Base-by-base conservation (phyloP, 2,113 vertebrate genomes). In the Brachypteracias leptosomus region DNA sequence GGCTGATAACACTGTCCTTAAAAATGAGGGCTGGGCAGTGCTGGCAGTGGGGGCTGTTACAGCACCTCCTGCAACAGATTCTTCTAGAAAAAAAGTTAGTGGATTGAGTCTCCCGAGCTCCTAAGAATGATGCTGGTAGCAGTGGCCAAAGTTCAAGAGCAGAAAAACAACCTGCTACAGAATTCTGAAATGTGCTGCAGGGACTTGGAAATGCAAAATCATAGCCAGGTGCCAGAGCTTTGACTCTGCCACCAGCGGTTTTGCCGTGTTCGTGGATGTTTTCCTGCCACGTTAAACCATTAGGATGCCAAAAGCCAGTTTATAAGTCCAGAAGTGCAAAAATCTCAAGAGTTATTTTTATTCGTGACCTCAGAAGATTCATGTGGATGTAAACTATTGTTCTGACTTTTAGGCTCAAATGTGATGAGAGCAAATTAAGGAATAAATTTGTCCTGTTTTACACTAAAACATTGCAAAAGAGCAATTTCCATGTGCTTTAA, bases 311-410 rank as follows among this genome's bases (percentile, higher is more conserved):
- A 29, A 20, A 83, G 55, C 44, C 57, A n/a, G 16, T 84, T 71
- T 70, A 26, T 14, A 40, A 70, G 6, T 25, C 33, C 31, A 36
- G 68, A 86, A 65, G 24, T 40, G 6, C 0, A 79, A 88, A 76
- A 75, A 74, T 62, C 33, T 87, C 38, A 63, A 13, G 21, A 59
- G 22, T 31, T 11, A 47, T 1, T 61, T 73, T 49, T 57, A 20
- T 71, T 90, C 31, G 2, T 72, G 29, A 19, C 29, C 68, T 17
- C 3, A 7, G 36, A 80, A 33, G 38, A 62, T 73, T 73, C n/a
- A 38, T 1, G 3, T 38, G 29, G n/a, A 40, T 1, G 0, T 28
- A 61, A 90, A 62, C 3, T 3, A 21, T 35, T 4, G 0, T 22
- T 83, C 54, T 57, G 40, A 54, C 22, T 61, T 68, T 80, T 46